These are phyloP conservation scores for Rhaphigaster nebulosa DNA, from an alignment of 2,888 invertebrate species.

Conservation along the genomic window DNA sequence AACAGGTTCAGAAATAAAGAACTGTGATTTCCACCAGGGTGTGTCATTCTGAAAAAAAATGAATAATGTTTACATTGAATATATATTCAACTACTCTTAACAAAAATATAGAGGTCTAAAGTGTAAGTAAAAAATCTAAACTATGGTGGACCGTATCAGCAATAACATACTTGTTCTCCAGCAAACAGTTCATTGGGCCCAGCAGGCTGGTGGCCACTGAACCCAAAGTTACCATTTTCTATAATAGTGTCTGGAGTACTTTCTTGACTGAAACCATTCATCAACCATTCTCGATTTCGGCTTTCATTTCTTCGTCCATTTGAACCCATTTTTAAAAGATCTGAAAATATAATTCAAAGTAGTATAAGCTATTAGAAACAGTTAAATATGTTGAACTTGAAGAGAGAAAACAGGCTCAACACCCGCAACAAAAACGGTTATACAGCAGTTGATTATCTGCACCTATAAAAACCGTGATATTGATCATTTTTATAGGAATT, in stretches of 20 bases:
- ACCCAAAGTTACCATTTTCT: conserved; percentile 63
- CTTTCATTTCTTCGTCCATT: conserved; percentile 20
- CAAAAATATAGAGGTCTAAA: background rate
- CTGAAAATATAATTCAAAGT: background rate
- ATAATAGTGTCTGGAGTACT: conserved; percentile 35
- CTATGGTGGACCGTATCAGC: background rate
- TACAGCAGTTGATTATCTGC: no score
- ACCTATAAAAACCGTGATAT: no score
- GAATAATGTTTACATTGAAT: no score
- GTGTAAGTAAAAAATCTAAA: background rate
- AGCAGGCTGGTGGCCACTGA: conserved; percentile 82
- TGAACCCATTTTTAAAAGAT: conserved; percentile 22
- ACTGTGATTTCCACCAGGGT: conserved; percentile 97
- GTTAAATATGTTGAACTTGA: no score
- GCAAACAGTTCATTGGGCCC: conserved; percentile 93
- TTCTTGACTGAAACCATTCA: conserved; percentile 59
- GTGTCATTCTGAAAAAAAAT: conserved; percentile 77
- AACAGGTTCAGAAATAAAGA: conserved; percentile 95
- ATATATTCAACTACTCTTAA: background rate
- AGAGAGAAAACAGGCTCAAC: no score
- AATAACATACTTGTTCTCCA: conserved; percentile 82
- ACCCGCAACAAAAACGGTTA: no score
- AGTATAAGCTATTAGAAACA: background rate
- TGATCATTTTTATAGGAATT: no score
- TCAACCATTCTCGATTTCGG: conserved; percentile 58